These are phyloP conservation scores for Pagetopsis macropterus DNA, from an alignment of 2,797 vertebrate genomes.

Conservation along the genomic window DNA sequence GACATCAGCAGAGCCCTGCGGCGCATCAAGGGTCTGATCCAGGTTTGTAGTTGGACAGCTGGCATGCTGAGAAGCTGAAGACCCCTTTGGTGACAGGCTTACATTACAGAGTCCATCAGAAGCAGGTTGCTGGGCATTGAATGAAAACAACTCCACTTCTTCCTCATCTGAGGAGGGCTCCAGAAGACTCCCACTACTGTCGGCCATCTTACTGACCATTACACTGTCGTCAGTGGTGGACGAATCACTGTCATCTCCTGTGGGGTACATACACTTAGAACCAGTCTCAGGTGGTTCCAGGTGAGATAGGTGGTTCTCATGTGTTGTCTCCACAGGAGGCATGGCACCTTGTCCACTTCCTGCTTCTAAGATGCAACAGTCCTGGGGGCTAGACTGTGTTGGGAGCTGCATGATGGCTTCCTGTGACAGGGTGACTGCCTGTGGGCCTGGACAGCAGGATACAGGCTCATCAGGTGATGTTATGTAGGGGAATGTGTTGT, in stretches of 20 bases:
- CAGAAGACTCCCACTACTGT: conserved; percentile 27
- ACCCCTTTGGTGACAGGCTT: conserved; percentile 23
- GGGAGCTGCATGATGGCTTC: conserved; percentile 6
- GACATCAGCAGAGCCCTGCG: conserved; percentile 34
- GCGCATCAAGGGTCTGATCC: conserved; percentile 40
- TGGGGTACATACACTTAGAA: conserved; percentile 83
- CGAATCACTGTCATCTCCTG: conserved; percentile 86
- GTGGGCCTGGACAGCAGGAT: conserved; percentile 16
- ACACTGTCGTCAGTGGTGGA: conserved; percentile 72
- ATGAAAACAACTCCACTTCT: conserved; percentile 87
- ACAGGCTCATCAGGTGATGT: conserved; percentile 16
- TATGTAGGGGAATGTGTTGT: conserved; percentile 18
- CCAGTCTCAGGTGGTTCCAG: conserved; percentile 26
- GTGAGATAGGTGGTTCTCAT: conserved; percentile 78
- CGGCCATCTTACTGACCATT: conserved; percentile 15
- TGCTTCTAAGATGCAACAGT: conserved; percentile 79
- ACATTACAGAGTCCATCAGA: conserved; percentile 13
- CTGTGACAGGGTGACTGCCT: conserved; percentile 10
- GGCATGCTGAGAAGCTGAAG: conserved; percentile 7
- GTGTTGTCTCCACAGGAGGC: conserved; percentile 83
- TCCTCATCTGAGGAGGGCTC: conserved; percentile 86
- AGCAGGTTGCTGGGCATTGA: conserved; percentile 22
- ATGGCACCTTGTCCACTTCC: conserved; percentile 78
- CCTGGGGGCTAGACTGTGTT: conserved; percentile 48
- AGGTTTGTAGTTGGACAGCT: conserved; percentile 24